Base-by-base conservation (phyloP, 1,140 invertebrate genomes). In the Aphaenogaster rudis region DNA sequence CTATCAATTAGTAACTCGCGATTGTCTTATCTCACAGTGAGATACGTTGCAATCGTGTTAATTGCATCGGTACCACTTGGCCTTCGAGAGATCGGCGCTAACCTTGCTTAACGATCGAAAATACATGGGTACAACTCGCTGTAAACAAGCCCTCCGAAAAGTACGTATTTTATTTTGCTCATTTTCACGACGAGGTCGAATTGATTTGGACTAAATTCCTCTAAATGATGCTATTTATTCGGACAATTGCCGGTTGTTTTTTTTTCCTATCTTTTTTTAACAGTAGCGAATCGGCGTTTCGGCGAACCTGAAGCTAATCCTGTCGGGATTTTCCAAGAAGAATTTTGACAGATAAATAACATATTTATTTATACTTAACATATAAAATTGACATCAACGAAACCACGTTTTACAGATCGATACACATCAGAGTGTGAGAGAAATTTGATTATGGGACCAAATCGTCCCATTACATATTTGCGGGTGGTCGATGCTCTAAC, bases 1-100 rank as follows among this genome's bases (percentile, higher is more conserved):
- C 8, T 66, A 79, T 79, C 59, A 66, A 36, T 48, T 79, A 28
- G 7, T 15, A 79, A 36, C 33, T 36, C 13, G 67, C 6, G 39
- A 48, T 72, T 57, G 64, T 74, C 67, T 82, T 82, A 82, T 82
- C 80, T 82, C 8, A 13, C 17, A 48, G n/a, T 82, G 67, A 59
- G 67, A 74, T 74, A 82, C 7, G 7, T 67, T 74, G 42, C 54
- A 61, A 61, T 45, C 67, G 28, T 42, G 15, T 72, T 36, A 57
- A 45, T 82, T 59, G 39, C 67, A 21, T 28, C 45, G 61, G 9
- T 82, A 21, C 28, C 2, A 54, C 17, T 33, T 59, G 54, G 7
- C 28, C 61, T 61, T 82, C 28, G 28, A 57, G 50, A 61, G 36
- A 72, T 74, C 11, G 28, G 28, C 42, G 42, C 28, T 42, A 45